Evolutionary conservation across 92 coral and sea anemone genomes (phyloP).

Genomic region (Metridium senile): DNA sequence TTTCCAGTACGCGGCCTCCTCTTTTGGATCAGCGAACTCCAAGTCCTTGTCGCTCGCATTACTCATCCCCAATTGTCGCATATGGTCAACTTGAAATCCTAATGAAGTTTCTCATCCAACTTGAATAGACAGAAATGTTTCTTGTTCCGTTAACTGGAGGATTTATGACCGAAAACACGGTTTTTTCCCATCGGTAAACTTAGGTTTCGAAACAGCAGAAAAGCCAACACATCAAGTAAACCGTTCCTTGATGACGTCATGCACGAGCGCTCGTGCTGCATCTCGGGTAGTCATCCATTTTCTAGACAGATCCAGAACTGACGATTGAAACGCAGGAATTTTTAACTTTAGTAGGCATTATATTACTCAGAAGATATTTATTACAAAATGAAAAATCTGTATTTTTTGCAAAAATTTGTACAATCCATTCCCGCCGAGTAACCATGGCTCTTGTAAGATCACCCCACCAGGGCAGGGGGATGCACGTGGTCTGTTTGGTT

Average conservation of each 20-base stretch:
- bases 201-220: slow-evolving; percentile 43
- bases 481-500: neutral
- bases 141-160: slow-evolving; percentile 33
- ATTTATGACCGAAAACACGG: slow-evolving; percentile 16
- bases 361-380: neutral
- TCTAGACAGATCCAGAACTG: slow-evolving; percentile 14
- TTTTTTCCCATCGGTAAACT: slow-evolving; percentile 28
- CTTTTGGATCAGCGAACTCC: slow-evolving; percentile 99
- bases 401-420: no score
- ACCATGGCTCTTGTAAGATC: neutral
- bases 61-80: slow-evolving; percentile 99
- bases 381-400: neutral
- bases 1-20: slow-evolving; percentile 99
- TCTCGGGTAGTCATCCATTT: slow-evolving; percentile 16
- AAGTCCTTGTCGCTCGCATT: slow-evolving; percentile 91
- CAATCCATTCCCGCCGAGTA: no score
- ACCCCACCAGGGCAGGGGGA: neutral
- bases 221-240: slow-evolving; percentile 77
- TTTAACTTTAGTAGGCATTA: neutral
- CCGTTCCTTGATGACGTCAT: slow-evolving; percentile 91
- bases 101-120: slow-evolving; percentile 39
- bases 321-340: neutral
- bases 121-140: neutral
- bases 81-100: slow-evolving; percentile 67
- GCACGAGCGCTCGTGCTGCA: slow-evolving; percentile 18